These are phyloP conservation scores for Dexiosoma caninum DNA, from an alignment of 2,888 invertebrate species.

Conservation along the genomic window DNA sequence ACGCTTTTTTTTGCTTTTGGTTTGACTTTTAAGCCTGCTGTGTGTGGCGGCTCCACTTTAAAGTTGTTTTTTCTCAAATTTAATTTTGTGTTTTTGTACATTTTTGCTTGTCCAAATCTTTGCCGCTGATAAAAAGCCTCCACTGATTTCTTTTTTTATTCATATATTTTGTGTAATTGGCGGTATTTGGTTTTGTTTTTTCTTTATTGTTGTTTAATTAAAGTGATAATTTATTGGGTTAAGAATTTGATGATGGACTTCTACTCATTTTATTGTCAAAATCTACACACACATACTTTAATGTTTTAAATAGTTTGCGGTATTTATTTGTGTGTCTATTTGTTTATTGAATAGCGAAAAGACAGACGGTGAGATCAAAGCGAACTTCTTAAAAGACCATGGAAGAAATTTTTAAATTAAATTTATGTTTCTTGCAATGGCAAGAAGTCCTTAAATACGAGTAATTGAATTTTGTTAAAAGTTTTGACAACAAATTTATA, in stretches of 20 bases:
- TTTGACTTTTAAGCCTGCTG: not conserved
- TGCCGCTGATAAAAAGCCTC: constrained; percentile 58
- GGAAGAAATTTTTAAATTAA: not conserved
- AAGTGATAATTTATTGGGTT: constrained; percentile 63
- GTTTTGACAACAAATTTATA: not conserved
- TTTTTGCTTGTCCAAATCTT: constrained; percentile 58
- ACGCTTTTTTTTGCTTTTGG: constrained; percentile 29
- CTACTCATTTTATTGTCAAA: not conserved
- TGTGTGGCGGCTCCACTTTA: constrained; percentile 55
- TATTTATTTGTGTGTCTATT: constrained; percentile 32
- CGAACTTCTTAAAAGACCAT: constrained; percentile 27
- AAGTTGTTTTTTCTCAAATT: constrained; percentile 46
- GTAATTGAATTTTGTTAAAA: not conserved
- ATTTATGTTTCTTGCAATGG: not conserved
- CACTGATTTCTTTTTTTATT: constrained; percentile 10
- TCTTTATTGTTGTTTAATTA: constrained; percentile 56
- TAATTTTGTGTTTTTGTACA: constrained; percentile 33
- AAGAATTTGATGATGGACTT: constrained; percentile 40
- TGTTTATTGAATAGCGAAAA: not conserved
- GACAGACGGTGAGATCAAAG: constrained; percentile 40
- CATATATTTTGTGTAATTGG: constrained; percentile 63
- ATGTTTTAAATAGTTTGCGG: constrained; percentile 1
- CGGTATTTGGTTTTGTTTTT: constrained; percentile 56
- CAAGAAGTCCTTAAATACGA: not conserved
- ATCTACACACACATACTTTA: not conserved